A percentile compares a stretch with the other conserved stretches of the same genome.
Evolutionary conservation across 1,140 invertebrate genomes (phyloP).

Genomic region (Matsumurasca onukii): DNA sequence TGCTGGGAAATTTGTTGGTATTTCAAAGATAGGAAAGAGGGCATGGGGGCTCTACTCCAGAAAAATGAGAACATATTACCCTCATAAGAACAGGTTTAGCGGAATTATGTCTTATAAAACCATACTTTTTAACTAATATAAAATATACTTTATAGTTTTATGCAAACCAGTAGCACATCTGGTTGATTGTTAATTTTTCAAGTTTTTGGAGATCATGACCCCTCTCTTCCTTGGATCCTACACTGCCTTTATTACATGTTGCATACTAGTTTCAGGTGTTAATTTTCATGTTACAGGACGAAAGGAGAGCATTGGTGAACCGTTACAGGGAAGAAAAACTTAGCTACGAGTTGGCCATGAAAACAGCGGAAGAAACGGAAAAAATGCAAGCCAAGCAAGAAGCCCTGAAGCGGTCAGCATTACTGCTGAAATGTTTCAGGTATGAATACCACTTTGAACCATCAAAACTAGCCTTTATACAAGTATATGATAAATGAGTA

Average conservation of each 20-base stretch:
- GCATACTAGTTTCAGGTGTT: not conserved
- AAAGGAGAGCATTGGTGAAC: conserved; percentile 13
- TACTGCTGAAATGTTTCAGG: conserved; percentile 15
- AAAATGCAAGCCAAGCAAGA: not conserved
- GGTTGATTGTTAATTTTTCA: not conserved
- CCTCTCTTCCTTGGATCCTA: not conserved
- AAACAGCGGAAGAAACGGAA: conserved; percentile 19
- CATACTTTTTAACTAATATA: not conserved
- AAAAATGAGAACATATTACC: no score
- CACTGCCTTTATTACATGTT: not conserved
- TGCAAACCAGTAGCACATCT: not conserved
- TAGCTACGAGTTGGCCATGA: conserved; percentile 2
- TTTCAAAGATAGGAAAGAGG: no score
- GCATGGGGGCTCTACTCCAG: no score
- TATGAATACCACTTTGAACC: no score
- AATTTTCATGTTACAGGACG: not conserved
- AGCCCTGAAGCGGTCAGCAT: not conserved
- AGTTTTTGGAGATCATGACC: not conserved
- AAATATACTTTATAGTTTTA: not conserved
- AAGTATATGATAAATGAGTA: not conserved
- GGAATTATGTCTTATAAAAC: not conserved
- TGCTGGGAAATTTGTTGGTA: no score
- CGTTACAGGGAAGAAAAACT: conserved; percentile 14
- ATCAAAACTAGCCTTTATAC: no score
- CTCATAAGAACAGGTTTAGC: no score